Evolutionary conservation across 1,140 invertebrate genomes (phyloP).

Genomic region (Calycopis cecrops): DNA sequence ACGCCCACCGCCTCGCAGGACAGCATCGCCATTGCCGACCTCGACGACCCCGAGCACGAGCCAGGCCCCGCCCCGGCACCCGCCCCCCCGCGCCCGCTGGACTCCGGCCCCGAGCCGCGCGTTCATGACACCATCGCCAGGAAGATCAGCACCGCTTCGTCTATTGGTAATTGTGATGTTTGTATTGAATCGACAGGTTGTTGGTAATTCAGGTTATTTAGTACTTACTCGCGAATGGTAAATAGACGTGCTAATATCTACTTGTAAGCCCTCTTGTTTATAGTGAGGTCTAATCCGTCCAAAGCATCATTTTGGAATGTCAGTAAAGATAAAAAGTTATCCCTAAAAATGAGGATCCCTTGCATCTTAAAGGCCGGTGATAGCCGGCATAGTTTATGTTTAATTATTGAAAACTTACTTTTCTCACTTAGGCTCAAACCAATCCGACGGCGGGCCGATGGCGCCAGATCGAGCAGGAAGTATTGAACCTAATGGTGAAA

Average conservation of each 20-base stretch:
- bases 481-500: slow-evolving; percentile 51
- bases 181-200: not conserved
- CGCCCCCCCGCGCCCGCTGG: slow-evolving; percentile 28
- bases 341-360: too few relatives aligned
- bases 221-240: too few relatives aligned
- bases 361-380: too few relatives aligned
- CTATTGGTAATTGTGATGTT: slow-evolving; percentile 38
- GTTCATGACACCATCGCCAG: slow-evolving; percentile 30
- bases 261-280: too few relatives aligned
- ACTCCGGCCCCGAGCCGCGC: slow-evolving; percentile 32
- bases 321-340: too few relatives aligned
- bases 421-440: slow-evolving; percentile 49
- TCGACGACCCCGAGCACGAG: slow-evolving; percentile 48
- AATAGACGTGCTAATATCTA: too few relatives aligned
- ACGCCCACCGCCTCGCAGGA: slow-evolving; percentile 69
- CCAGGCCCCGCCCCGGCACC: slow-evolving; percentile 24
- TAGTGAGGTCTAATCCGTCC: too few relatives aligned
- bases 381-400: too few relatives aligned
- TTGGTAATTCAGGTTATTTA: not conserved
- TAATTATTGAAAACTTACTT: not conserved
- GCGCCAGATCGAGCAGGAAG: slow-evolving; percentile 47
- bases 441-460: slow-evolving; percentile 58
- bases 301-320: too few relatives aligned
- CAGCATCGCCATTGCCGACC: slow-evolving; percentile 56
- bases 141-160: slow-evolving; percentile 66